Base-by-base conservation (phyloP, 1,140 invertebrate species). In the Galleria mellonella region DNA sequence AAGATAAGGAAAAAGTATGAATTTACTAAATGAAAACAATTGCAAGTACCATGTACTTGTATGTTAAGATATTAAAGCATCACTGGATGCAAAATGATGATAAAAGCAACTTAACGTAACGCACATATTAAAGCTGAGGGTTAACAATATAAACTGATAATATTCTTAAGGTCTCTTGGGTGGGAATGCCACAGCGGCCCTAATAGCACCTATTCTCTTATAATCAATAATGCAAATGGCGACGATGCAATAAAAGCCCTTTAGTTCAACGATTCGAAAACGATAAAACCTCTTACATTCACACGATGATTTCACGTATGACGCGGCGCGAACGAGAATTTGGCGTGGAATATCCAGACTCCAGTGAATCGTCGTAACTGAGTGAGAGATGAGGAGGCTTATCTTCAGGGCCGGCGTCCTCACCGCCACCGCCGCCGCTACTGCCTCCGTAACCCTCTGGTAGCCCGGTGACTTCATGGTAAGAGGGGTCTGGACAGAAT, bases 281-380 rank as follows among this genome's bases (percentile, higher is more conserved):
- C 10, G 9, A 9, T 3, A 9, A 1, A 9, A n/a, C 9, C 3
- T 31, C 9, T 9, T n/a, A 31, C 15, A 47, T 30, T 94, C 92
- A 98, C 72, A 98, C 96, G 81, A 97, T 97, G 77, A 97, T 97
- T 84, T 97, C 96, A 48, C 96, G 90, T 67, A 97, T 97, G 71
- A 97, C 95, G 72, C 96, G 87, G 43, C 95, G 89, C 59, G 93
- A 94, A 66, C 95, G 91, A 55, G 94, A 95, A 87, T 96, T 97
- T 31, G 95, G 96, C 45, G 95, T 97, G 32, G 95, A 97, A 79
- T 96, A 97, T 6, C 95, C 96, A 37, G 94, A 96, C 81, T 97
- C 95, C 9, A 96, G 89, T 52, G 93, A 95, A 83, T 97, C 95
- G 84, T 97, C 96, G 81, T 96, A 97, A 68, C 94, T 94, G 45